Evolutionary conservation across 2,113 vertebrate species (phyloP).

Genomic region (Brachionichthys hirsutus): DNA sequence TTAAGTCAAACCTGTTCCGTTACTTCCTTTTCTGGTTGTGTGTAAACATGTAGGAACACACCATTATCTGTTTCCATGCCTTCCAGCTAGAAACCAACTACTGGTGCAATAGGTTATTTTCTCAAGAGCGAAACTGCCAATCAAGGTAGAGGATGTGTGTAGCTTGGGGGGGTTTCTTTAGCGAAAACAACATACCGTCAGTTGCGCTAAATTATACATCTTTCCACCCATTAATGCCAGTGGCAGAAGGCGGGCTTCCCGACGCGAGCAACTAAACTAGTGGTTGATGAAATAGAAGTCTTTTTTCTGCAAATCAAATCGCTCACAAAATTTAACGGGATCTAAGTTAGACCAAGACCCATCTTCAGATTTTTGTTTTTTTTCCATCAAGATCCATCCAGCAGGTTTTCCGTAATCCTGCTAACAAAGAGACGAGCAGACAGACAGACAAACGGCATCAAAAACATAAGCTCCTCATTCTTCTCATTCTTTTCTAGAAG

Average conservation of each 20-base stretch:
- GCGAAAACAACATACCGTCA: not conserved
- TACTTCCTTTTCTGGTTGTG: constrained; percentile 28
- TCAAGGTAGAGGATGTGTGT: constrained; percentile 3
- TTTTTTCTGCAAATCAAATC: too few species aligned
- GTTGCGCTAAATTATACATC: not conserved
- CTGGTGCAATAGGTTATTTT: constrained; percentile 11
- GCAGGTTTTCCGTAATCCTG: too few species aligned
- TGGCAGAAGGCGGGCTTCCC: too few species aligned
- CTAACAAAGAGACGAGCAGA: too few species aligned
- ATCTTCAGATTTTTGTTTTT: too few species aligned
- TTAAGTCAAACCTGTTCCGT: constrained; percentile 65
- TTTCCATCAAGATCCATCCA: too few species aligned
- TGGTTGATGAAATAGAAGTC: too few species aligned
- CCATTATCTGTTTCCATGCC: constrained; percentile 4
- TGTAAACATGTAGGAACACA: not conserved
- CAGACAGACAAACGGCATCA: too few species aligned
- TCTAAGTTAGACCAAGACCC: too few species aligned
- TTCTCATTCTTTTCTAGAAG: constrained; percentile 4
- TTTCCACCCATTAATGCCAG: not conserved
- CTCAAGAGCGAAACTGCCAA: constrained; percentile 1
- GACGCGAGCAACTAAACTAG: too few species aligned
- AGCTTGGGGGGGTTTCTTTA: constrained; percentile 1
- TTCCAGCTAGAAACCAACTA: constrained; percentile 1
- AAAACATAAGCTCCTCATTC: too few species aligned
- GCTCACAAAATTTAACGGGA: too few species aligned